Evolutionary conservation across 2,888 invertebrate genomes (phyloP), one percentile per base, ranked within the genome.

Genomic region (Minunthozetes semirufus): DNA sequence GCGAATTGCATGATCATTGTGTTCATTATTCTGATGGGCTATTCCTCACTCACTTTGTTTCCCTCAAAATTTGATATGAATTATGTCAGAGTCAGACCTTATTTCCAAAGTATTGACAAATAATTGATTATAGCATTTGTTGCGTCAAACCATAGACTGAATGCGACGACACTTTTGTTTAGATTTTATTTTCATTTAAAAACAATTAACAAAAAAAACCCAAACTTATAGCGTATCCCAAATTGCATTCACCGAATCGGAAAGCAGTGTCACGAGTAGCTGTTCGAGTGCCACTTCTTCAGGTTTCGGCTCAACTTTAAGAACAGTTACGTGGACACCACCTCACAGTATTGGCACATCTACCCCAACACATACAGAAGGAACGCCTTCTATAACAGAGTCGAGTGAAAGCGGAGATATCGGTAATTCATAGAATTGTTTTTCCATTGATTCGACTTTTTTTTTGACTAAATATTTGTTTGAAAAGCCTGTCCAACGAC

Each of bases 281-380:
- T 77, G 78, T 38, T 76, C 76, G 17, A 78, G 78, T 48, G 78
- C 77, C 25, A 74, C 77, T 42, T 79, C 80, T 73, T 80, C 80
- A 25, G 79, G 79, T 42, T 53, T 79, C 66, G 78, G 79, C 33
- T 76, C 76, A 15, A 77, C 78, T 17, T 75, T 78, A 50, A 73
- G 79, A 63, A 79, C 79, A 29, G 78, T 78, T 17, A 80, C 79
- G 15, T 80, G 80, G 80, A 80, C 83, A n/a, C 82, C 83, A n/a
- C 82, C 81, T 9, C 81, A 81, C 72, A 82, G 82, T 79, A 79
- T 82, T 72, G 83, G 83, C 9, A 83, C 83, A 76, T 83, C 83
- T 3, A 96, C 96, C 53, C 95, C 96, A n/a, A 96, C 96, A 61
- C 96, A 95, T 92, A 96, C 96, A 70, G 96, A 96, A 86, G 96